Conservation (phyloP, 2,888 invertebrate genomes). For the Empis stercorea region DNA sequence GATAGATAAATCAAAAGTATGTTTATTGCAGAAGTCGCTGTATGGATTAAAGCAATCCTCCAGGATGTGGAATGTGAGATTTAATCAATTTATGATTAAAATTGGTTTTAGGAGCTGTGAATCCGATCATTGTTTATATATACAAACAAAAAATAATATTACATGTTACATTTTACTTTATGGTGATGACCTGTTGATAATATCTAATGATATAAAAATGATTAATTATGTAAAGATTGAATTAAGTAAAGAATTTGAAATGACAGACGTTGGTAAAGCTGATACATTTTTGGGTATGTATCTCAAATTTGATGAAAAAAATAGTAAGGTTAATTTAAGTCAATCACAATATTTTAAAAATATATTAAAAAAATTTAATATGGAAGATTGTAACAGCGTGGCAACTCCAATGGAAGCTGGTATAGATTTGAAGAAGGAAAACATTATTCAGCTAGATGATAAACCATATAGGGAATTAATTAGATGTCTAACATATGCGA, state of each 20-base stretch:
- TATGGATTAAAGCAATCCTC: conserved; percentile 6
- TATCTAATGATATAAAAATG: too few species aligned
- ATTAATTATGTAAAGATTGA: background rate
- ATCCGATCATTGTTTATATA: conserved; percentile 1
- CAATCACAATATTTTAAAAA: conserved; percentile 4
- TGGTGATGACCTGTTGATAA: background rate
- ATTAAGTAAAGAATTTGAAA: conserved; percentile 3
- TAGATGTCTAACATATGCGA: conserved; percentile 5
- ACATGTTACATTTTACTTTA: background rate
- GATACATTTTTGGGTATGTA: conserved; percentile 4
- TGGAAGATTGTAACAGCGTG: too few species aligned
- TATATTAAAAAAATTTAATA: conserved; percentile 4
- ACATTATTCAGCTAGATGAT: background rate
- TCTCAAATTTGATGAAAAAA: background rate
- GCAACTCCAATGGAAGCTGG: too few species aligned
- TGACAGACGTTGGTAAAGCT: conserved; percentile 2
- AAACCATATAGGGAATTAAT: conserved; percentile 4
- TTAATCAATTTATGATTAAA: conserved; percentile 2
- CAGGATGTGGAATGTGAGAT: conserved; percentile 3
- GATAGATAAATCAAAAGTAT: too few species aligned
- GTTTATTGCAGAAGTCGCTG: conserved; percentile 4
- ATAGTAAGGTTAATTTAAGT: conserved; percentile 3
- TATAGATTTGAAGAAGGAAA: too few species aligned
- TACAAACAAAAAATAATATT: too few species aligned
- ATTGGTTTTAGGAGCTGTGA: conserved; percentile 1